These are phyloP conservation scores for Sarcoramphus papa DNA, from an alignment of 2,797 vertebrate species.

Conservation along the genomic window DNA sequence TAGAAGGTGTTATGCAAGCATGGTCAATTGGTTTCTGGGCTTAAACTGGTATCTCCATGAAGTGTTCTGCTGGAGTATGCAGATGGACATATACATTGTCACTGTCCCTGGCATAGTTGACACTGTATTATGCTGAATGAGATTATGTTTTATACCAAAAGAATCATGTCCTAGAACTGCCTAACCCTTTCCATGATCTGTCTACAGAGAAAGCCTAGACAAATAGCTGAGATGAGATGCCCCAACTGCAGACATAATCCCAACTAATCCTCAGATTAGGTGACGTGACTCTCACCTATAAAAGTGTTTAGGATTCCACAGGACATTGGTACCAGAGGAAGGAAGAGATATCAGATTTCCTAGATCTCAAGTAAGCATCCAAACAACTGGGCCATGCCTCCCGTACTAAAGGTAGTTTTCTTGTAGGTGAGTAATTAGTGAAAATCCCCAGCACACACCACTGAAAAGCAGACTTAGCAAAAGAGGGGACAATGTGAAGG, in stretches of 20 bases:
- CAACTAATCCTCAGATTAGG: fast-evolving
- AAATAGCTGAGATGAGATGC: neutral
- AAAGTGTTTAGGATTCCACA: neutral
- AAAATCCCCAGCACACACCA: neutral
- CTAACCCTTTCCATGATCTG: neutral
- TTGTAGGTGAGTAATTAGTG: neutral
- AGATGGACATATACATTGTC: neutral
- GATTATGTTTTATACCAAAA: neutral
- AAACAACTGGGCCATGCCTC: neutral
- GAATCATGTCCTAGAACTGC: neutral
- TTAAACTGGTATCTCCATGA: neutral
- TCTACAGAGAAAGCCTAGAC: neutral
- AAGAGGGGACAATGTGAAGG: neutral
- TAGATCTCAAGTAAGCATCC: neutral
- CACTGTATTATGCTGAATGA: fast-evolving
- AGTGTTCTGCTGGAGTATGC: neutral
- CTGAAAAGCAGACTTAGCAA: neutral
- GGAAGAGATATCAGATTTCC: neutral
- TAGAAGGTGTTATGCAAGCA: neutral
- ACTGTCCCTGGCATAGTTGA: neutral
- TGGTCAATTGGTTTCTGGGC: neutral
- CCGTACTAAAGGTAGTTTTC: neutral
- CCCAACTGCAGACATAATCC: neutral
- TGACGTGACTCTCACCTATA: neutral
- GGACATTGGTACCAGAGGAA: neutral